Evolutionary conservation across 2,888 invertebrate species (phyloP), one percentile per base, ranked within the genome.

Genomic region (Matsumyia berberina): DNA sequence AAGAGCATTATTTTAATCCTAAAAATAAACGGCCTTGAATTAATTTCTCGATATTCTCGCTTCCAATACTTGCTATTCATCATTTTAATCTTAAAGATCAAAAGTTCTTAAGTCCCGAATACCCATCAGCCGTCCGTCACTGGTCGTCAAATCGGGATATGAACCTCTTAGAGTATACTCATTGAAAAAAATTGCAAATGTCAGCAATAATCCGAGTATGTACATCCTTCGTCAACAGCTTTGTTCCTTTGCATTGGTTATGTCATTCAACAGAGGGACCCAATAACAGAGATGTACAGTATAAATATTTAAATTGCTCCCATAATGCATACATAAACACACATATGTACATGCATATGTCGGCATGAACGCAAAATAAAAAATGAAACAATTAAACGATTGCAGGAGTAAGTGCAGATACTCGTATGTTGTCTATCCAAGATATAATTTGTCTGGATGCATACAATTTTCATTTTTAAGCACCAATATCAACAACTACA

Each of bases 371-470:
- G 57, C 66, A 74, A 73, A 73, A 4, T 64, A 62, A 55, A 55
- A 70, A 15, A 46, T 33, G 60, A 60, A 58, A 76, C 67, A 76
- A 76, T 76, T 67, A 76, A 76, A 12, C 46, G 64, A 44, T n/a
- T 6, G n/a, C n/a, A n/a, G 33, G 12, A 53, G 8, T 62, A 74
- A 57, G 64, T 66, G 66, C 64, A 44, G 55, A 64, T 64, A 58
- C 58, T n/a, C n/a, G n/a, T n/a, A n/a, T n/a, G n/a, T 33, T 66
- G 76, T 67, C 42, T 57, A 67, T 76, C 42, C 11, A 7, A 76
- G 58, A 49, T 24, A 58, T 67, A 51, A 76, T 67, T 76, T 49
- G 67, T 67, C 66, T 64, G 42, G 33, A 76, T 76, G 57, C 76
- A 67, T 19, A 39, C 39, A 42, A 42, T 76, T 49, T 67, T 42